These are phyloP conservation scores for Beris chalybata DNA, from an alignment of 2,888 invertebrate genomes.

Conservation along the genomic window DNA sequence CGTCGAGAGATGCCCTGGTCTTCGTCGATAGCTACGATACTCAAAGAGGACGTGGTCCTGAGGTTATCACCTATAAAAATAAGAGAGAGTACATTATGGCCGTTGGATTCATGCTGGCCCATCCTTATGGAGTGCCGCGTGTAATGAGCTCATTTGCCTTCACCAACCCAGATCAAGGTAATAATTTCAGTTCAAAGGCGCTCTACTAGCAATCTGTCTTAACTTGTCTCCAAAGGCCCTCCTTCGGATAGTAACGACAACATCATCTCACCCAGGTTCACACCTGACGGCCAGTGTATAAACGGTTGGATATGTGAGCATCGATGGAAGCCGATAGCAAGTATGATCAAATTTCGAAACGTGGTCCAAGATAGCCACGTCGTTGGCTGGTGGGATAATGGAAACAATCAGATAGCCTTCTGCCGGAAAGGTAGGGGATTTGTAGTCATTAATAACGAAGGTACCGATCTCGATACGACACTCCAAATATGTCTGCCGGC, in stretches of 20 bases:
- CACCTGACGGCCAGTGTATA: conserved; percentile 59
- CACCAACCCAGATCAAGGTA: conserved; percentile 52
- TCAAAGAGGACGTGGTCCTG: conserved; percentile 68
- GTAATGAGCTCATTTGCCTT: conserved; percentile 83
- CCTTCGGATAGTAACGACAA: conserved; percentile 59
- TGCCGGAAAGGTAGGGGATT: conserved; percentile 65
- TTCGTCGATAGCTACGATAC: conserved; percentile 93
- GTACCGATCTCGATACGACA: conserved; percentile 54
- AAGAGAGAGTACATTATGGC: conserved; percentile 56
- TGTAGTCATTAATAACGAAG: conserved; percentile 38
- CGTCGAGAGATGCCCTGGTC: conserved; percentile 65
- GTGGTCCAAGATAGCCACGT: conserved; percentile 60
- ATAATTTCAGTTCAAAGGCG: neutral
- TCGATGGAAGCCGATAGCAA: conserved; percentile 72
- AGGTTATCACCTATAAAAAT: conserved; percentile 52
- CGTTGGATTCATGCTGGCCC: conserved; percentile 67
- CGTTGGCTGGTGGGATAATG: conserved; percentile 74
- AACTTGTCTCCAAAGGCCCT: too few species aligned
- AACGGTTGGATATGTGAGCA: conserved; percentile 78
- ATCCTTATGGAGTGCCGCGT: conserved; percentile 74
- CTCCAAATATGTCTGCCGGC: conserved; percentile 60
- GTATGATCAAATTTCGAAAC: conserved; percentile 73
- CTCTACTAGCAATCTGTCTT: too few species aligned
- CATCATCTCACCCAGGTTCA: conserved; percentile 61
- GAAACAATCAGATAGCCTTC: conserved; percentile 75